phyloP scores from a whole-genome alignment of 2,113 vertebrate species.

The Gorilla gorilla region DNA sequence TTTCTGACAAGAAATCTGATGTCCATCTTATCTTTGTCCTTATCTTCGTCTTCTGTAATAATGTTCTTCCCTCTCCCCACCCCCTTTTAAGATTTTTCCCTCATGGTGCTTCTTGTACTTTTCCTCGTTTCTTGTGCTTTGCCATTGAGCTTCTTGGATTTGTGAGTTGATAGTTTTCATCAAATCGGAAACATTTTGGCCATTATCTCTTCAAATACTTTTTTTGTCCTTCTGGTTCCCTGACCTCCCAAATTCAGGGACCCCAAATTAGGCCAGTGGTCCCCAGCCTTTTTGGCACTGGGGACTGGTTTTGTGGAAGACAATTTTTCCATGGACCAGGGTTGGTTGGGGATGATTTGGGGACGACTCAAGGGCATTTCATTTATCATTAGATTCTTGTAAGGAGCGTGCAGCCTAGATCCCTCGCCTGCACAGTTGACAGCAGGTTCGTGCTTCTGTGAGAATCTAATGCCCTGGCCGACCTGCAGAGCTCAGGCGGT shows the following conservation, averaged over 20 bases:
- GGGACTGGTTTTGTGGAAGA: too few relatives aligned
- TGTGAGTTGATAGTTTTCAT: neutral
- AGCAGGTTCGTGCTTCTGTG: too few relatives aligned
- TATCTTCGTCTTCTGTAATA: neutral
- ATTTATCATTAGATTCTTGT: too few relatives aligned
- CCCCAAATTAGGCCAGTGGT: neutral
- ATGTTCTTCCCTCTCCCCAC: neutral
- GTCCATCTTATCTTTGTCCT: neutral
- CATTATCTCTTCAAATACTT: neutral
- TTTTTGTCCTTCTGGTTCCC: neutral
- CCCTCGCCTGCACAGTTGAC: too few relatives aligned
- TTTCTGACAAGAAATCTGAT: neutral
- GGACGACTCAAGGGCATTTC: too few relatives aligned
- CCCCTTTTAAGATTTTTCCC: neutral
- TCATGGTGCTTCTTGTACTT: neutral
- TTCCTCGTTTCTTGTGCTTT: neutral
- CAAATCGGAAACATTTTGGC: neutral
- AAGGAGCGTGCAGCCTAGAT: too few relatives aligned
- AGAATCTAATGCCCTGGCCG: too few relatives aligned
- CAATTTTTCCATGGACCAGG: too few relatives aligned
- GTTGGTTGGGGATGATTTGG: too few relatives aligned
- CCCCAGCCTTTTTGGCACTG: too few relatives aligned
- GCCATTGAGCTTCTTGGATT: neutral
- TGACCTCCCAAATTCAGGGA: accelerated
- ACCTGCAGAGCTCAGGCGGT: too few relatives aligned